Evolutionary conservation across 2,113 vertebrate genomes (phyloP), one percentile per base, ranked within the genome.

Genomic region (Entosphenus tridentatus): DNA sequence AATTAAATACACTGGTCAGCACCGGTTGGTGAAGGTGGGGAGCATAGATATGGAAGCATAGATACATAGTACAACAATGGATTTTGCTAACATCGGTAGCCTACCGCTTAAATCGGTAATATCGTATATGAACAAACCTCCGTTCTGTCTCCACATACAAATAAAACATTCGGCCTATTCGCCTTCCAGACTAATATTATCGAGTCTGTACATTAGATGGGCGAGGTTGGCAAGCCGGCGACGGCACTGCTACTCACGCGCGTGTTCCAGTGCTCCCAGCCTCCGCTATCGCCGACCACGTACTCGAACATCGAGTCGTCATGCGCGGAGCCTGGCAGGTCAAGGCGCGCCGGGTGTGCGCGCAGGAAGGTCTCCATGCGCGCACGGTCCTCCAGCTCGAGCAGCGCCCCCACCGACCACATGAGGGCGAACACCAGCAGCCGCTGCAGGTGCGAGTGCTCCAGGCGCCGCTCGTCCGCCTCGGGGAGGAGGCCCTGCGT

Each of bases 301-400:
- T 83, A 87, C 72, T 88, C 86, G 76, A 86, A 88, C 14, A 87
- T 80, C n/a, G 79, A 85, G 65, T 83, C 79, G 57, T 84, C 76
- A 8, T 77, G 79, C n/a, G 74, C 74, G 56, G 82, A 75, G 12
- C 17, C 67, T 56, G 86, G 86, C 70, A 87, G 79, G 70, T 84
- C 80, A 71, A 82, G 80, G 57, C 74, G 56, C 11, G 78, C 77
- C 17, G 79, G 68, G 73, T 81, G 77, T 4, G 55, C 67, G 73
- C 70, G 77, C 1, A 87, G 73, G 72, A 83, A 86, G 21, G 74
- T 73, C 78, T 87, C 86, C 82, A 88, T 82, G 78, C 80, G 85
- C 73, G 79, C 73, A 68, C 80, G 78, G 77, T 86, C 84, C 2
- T 83, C 81, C 7, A 77, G 77, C 75, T 88, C 86, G 77, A 88